Percentiles rank a stretch among this genome's conserved stretches.
Conservation (phyloP, 1,140 invertebrate species). For the Drosophila gunungcola region DNA sequence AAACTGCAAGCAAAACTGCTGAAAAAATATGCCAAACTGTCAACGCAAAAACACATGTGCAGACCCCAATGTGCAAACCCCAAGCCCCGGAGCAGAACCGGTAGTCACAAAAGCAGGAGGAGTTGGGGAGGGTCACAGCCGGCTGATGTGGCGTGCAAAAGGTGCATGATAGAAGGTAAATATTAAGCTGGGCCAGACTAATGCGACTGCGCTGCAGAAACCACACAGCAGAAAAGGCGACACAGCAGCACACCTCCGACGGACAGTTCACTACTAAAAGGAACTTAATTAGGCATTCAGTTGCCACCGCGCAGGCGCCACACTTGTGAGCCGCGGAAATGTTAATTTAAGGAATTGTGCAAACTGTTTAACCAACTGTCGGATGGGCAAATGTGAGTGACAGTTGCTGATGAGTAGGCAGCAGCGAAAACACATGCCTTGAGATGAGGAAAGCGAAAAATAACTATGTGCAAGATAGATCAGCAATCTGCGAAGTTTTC, state of each 20-base stretch:
- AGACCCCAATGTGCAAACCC: background rate
- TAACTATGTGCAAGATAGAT: constrained; percentile 26
- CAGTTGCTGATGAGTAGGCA: constrained; percentile 57
- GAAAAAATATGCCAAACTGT: constrained; percentile 54
- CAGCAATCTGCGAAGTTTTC: constrained; percentile 42
- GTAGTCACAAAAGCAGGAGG: constrained; percentile 6
- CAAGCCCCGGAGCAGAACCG: constrained; percentile 19
- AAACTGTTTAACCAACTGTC: constrained; percentile 46
- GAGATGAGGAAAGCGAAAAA: constrained; percentile 11
- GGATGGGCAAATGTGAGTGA: constrained; percentile 37
- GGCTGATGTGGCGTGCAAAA: constrained; percentile 21
- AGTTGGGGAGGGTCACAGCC: background rate
- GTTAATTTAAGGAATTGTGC: constrained; percentile 55
- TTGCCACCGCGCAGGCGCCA: constrained; percentile 62
- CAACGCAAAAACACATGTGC: constrained; percentile 44
- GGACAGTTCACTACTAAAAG: constrained; percentile 7
- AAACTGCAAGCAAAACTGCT: constrained; percentile 5
- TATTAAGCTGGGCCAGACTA: constrained; percentile 24
- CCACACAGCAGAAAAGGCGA: background rate
- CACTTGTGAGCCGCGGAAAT: constrained; percentile 48
- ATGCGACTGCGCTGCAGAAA: constrained; percentile 30
- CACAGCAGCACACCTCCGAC: constrained; percentile 5
- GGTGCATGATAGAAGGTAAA: constrained; percentile 51
- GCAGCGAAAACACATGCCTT: constrained; percentile 32
- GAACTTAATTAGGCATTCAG: constrained; percentile 73